Percentiles rank a stretch among this genome's conserved stretches.
phyloP scores from a whole-genome alignment of 2,888 invertebrate species.

The Agonopterix arenella region DNA sequence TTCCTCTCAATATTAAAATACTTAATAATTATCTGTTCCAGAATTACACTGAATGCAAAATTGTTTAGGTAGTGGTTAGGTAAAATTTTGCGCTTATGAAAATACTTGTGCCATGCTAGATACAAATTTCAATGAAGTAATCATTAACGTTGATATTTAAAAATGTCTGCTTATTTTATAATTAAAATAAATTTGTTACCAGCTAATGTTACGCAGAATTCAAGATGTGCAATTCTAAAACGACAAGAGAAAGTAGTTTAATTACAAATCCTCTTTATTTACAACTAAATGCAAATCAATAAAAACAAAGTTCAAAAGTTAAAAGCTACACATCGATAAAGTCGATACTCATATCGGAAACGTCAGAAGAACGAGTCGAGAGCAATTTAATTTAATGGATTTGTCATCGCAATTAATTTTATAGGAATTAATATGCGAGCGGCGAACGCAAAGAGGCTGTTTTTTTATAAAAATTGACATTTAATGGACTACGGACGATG shows the following conservation, averaged over 20 bases:
- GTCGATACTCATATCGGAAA: conserved; percentile 14
- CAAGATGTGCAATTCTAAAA: background rate
- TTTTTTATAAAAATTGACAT: conserved; percentile 66
- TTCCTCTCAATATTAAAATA: too few species aligned
- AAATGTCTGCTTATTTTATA: too few species aligned
- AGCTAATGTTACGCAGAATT: background rate
- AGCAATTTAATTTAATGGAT: conserved; percentile 71
- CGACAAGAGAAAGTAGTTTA: conserved; percentile 7
- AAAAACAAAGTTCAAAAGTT: conserved; percentile 19
- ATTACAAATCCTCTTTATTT: conserved; percentile 8
- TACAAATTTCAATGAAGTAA: too few species aligned
- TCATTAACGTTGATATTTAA: too few species aligned
- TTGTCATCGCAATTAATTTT: conserved; percentile 76
- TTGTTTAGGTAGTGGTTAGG: too few species aligned
- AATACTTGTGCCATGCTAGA: too few species aligned
- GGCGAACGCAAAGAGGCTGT: conserved; percentile 62
- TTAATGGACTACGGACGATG: conserved; percentile 61
- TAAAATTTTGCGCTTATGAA: too few species aligned
- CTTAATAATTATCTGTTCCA: too few species aligned
- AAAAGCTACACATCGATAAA: conserved; percentile 14
- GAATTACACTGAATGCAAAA: too few species aligned
- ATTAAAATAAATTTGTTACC: background rate
- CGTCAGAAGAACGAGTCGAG: conserved; percentile 42
- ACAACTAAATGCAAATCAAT: conserved; percentile 4
- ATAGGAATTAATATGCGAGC: conserved; percentile 73